These are phyloP conservation scores for Rhorus exstirpatorius DNA, from an alignment of 2,888 invertebrate species.

Conservation along the genomic window DNA sequence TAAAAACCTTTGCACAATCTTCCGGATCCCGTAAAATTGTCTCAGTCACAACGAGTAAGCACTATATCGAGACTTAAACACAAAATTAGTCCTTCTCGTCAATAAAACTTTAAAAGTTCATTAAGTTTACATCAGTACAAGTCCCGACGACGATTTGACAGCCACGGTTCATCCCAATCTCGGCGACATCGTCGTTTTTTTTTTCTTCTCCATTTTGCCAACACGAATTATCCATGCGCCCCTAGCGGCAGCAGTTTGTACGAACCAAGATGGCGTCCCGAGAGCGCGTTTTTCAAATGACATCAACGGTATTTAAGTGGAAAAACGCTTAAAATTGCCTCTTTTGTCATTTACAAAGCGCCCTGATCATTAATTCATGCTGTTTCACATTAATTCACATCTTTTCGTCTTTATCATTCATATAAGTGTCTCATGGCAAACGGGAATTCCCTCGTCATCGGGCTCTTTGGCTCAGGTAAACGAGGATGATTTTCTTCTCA, in stretches of 20 bases:
- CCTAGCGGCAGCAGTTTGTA: conserved; percentile 22
- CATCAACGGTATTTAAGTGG: not conserved
- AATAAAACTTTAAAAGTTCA: not conserved
- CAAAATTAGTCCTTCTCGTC: not conserved
- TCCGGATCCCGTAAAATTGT: not conserved
- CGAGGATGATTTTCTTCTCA: conserved; percentile 77
- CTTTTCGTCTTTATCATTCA: conserved; percentile 3
- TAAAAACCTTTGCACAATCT: not conserved
- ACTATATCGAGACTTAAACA: not conserved
- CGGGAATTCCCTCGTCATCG: conserved; percentile 64
- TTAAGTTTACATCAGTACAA: conserved; percentile 6
- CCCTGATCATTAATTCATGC: not conserved
- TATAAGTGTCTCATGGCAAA: conserved; percentile 61
- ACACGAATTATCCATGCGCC: conserved; percentile 9
- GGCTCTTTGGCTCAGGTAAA: conserved; percentile 79
- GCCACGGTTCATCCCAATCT: conserved; percentile 50
- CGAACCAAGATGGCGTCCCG: conserved; percentile 16
- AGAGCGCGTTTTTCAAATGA: not conserved
- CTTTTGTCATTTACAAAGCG: not conserved
- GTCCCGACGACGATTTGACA: conserved; percentile 51
- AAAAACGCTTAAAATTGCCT: not conserved
- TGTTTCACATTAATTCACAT: not conserved
- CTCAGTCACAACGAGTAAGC: not conserved
- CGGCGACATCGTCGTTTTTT: conserved; percentile 32
- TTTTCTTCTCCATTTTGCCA: not conserved